Evolutionary conservation across 2,888 invertebrate genomes (phyloP).

Genomic region (Drosophila niveifrons): DNA sequence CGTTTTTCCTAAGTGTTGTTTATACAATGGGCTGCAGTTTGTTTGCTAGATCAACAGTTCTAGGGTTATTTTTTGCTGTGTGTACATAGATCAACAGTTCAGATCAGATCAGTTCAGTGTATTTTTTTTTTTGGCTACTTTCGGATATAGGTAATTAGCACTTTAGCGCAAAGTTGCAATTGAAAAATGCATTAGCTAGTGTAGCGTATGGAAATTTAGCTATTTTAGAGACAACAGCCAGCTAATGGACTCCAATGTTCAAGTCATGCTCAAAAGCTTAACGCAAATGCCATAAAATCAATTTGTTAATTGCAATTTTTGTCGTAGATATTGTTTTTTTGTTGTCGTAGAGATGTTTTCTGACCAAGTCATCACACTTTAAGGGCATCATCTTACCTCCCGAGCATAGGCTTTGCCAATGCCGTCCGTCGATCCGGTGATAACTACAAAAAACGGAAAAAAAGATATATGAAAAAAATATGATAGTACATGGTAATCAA

Average conservation of each 20-base stretch:
- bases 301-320: conserved; percentile 48
- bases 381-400: conserved; percentile 85
- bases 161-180: conserved; percentile 32
- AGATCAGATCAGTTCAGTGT: conserved; percentile 5
- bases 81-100: conserved; percentile 31
- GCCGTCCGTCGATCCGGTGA: conserved; percentile 96
- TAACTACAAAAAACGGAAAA: conserved; percentile 87
- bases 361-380: conserved; percentile 34
- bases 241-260: conserved; percentile 42
- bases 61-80: conserved; percentile 15
- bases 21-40: conserved; percentile 3
- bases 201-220: conserved; percentile 13
- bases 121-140: conserved; percentile 21
- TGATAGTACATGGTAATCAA: background rate
- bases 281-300: conserved; percentile 20
- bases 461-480: background rate
- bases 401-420: conserved; percentile 95
- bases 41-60: conserved; percentile 39
- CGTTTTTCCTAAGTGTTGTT: background rate
- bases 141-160: conserved; percentile 52
- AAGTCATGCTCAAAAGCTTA: conserved; percentile 53
- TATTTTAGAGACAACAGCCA: background rate
- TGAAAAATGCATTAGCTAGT: conserved; percentile 25
- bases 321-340: conserved; percentile 31
- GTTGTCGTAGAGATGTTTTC: conserved; percentile 8